A percentile compares a stretch with the other conserved stretches of the same genome.
Conservation (phyloP, 2,113 vertebrate genomes). For the Prochilodus magdalenae region DNA sequence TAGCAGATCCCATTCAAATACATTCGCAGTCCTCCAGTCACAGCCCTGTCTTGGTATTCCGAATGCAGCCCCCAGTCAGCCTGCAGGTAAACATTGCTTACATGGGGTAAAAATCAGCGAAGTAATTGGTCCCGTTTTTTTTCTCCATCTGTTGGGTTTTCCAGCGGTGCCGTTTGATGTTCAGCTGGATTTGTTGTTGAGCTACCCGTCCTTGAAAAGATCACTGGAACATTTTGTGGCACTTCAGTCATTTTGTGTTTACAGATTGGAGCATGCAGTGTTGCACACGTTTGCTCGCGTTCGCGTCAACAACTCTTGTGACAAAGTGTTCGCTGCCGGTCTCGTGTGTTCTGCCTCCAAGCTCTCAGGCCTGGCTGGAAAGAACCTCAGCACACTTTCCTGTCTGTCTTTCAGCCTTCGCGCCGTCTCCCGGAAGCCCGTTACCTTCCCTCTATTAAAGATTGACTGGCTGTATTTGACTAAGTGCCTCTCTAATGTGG, state of each 20-base stretch:
- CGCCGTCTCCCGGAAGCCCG: not conserved
- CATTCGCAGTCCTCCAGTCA: not conserved
- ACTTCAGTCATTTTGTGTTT: not conserved
- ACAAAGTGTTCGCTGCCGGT: not conserved
- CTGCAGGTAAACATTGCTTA: not conserved
- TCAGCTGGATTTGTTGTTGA: not conserved
- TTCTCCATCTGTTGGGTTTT: not conserved
- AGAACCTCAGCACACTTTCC: not conserved
- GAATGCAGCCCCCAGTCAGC: not conserved
- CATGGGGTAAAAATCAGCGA: not conserved
- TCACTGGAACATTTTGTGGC: not conserved
- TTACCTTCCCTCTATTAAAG: not conserved
- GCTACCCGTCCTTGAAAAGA: not conserved
- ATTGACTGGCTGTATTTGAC: not conserved
- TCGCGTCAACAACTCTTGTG: not conserved
- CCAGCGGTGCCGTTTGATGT: not conserved
- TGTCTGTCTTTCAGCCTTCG: not conserved
- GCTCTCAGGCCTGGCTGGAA: not conserved
- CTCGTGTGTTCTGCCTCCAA: not conserved
- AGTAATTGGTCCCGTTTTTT: not conserved
- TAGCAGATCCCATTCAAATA: constrained; percentile 2
- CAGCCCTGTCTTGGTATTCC: not conserved
- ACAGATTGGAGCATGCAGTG: not conserved
- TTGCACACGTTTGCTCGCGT: not conserved
- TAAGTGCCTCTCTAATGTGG: constrained; percentile 7